These are phyloP conservation scores for Cyrtodaria siliqua DNA, from an alignment of 2,888 invertebrate species.

Conservation along the genomic window DNA sequence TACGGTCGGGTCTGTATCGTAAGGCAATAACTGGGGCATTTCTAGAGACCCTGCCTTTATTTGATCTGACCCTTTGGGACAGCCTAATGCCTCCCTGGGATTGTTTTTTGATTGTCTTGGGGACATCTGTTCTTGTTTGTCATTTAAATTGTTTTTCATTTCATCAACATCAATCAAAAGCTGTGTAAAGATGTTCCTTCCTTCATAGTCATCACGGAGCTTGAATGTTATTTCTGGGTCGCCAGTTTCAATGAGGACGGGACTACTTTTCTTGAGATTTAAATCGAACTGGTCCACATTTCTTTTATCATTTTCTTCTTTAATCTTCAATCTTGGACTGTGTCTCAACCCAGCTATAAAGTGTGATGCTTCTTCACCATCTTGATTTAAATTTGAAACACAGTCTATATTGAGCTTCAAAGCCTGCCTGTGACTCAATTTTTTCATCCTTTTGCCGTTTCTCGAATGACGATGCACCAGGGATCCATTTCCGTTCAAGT, in stretches of 20 bases:
- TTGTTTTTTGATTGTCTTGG: conserved; percentile 11
- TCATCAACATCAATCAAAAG: conserved; percentile 52
- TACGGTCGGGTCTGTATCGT: conserved; percentile 43
- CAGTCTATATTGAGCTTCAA: conserved; percentile 42
- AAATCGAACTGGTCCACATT: conserved; percentile 10
- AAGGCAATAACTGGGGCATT: conserved; percentile 57
- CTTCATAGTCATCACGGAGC: conserved; percentile 20
- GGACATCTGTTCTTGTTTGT: neutral
- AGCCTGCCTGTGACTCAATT: conserved; percentile 20
- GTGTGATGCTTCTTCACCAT: conserved; percentile 12
- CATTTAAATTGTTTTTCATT: conserved; percentile 23
- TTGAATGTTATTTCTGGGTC: conserved; percentile 57
- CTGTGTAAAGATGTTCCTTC: conserved; percentile 58
- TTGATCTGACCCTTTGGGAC: conserved; percentile 13
- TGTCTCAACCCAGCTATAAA: conserved; percentile 40
- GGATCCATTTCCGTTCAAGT: neutral
- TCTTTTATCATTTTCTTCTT: conserved; percentile 20
- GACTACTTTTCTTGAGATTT: conserved; percentile 21
- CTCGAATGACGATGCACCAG: conserved; percentile 30
- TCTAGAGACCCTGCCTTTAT: conserved; percentile 20
- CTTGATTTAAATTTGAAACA: conserved; percentile 19
- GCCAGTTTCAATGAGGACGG: conserved; percentile 24
- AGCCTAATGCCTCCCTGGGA: neutral
- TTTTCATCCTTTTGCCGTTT: conserved; percentile 33
- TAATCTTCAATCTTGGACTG: conserved; percentile 64